Base-by-base conservation (phyloP, 2,888 invertebrate genomes). In the Polymixis lichenea region DNA sequence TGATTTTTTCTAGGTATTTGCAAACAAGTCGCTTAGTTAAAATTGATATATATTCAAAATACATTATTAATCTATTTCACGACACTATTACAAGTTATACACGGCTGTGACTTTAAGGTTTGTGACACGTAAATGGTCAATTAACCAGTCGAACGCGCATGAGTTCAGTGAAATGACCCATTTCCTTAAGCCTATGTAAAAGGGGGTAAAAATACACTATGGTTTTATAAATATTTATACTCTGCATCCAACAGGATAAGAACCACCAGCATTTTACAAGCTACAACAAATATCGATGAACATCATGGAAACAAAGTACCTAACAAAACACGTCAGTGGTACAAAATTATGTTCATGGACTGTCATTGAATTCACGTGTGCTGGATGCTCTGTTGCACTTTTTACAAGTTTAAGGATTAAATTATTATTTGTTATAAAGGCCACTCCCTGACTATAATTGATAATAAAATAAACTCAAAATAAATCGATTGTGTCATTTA, bases 81-180 rank as follows among this genome's bases (percentile, higher is more conserved):
- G 17, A 13, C 6, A 17, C n/a, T 67, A 46, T 56, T 38, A n/a
- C 22, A 15, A 68, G 22, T 22, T 72, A 67, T 32, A 53, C n/a
- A 60, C 19, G 17, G 32, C n/a, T 55, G 58, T 43, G 65, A 38
- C 22, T 28, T 55, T 32, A n/a, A 49, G 38, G 28, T 62, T 55
- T 53, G 56, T 60, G 64, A 66, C 61, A 82, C 75, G 66, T 82
- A 53, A 75, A 51, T 72, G 43, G 58, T 70, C 43, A 72, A 79
- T 73, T 72, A 73, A 62, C 69, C 72, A 82, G 72, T 75, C 55
- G 28, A 75, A 67, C 62, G 76, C 28, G 51, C 69, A 66, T 60
- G 43, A 67, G 66, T 55, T 60, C 19, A 73, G 66, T 76, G 55
- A 72, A 67, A 49, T 82, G 83, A 83, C 82, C 83, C 28, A 72